Evolutionary conservation across 2,888 invertebrate species (phyloP), one percentile per base, ranked within the genome.

Genomic region (Erannis defoliaria): DNA sequence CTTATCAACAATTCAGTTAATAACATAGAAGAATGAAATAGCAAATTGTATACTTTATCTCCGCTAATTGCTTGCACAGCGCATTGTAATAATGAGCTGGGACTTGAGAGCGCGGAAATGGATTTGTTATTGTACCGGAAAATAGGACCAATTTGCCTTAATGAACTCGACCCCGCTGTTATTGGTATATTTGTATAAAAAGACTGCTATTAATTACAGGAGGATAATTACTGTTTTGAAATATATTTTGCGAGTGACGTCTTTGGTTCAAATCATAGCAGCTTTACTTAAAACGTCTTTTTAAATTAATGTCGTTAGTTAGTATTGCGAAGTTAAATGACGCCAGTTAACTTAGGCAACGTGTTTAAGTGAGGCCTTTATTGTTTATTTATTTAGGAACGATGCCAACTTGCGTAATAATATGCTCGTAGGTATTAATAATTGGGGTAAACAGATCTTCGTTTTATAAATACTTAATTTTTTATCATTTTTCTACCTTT

Each of bases 181-280:
- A 68, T 68, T 66, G 68, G 62, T 50, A 61, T 56, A 62, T 63
- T 61, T 66, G 37, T 58, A 45, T 64, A 59, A 63, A 62, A 58
- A 48, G 38, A 43, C 23, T 53, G 58, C 62, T 31, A 50, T 61
- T 55, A 38, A 58, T 62, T 49, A 53, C 23, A 38, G 26, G 26
- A 6, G 29, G 12, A 2, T 29, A 55, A n/a, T 35, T 40, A 14
- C 14, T 31, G 26, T 26, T 38, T 43, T 4, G 18, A 12, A 45
- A 29, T 45, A 45, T 16, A 29, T 26, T 16, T 43, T 23, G 16
- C n/a, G n/a, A n/a, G n/a, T n/a, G n/a, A n/a, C n/a, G n/a, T n/a
- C n/a, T n/a, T n/a, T n/a, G n/a, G n/a, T n/a, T n/a, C n/a, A n/a
- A n/a, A n/a, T n/a, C n/a, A n/a, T n/a, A n/a, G n/a, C n/a, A n/a